phyloP scores from a whole-genome alignment of 2,797 vertebrate genomes.

The Neomorphus geoffroyi region DNA sequence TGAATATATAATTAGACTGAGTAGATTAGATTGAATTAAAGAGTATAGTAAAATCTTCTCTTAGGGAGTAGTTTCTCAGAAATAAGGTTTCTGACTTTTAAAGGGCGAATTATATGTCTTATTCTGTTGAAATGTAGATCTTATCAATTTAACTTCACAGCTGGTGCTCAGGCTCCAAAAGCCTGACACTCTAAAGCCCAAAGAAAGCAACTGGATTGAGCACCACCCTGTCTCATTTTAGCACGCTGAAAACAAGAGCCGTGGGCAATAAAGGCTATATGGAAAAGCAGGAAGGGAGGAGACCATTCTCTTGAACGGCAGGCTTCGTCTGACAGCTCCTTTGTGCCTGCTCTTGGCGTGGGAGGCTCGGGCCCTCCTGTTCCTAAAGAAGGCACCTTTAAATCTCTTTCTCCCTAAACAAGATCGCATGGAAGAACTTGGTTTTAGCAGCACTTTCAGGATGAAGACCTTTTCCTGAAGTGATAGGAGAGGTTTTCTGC shows the following conservation, averaged over 20 bases:
- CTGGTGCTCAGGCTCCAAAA: slow-evolving; percentile 22
- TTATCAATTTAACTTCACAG: slow-evolving; percentile 41
- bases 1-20: slow-evolving; percentile 24
- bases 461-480: slow-evolving; percentile 41
- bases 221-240: slow-evolving; percentile 11
- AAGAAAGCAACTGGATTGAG: slow-evolving; percentile 25
- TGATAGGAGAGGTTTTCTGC: not conserved
- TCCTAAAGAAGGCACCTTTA: slow-evolving; percentile 55
- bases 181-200: slow-evolving; percentile 1
- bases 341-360: not conserved
- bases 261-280: not conserved
- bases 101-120: slow-evolving; percentile 38
- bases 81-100: slow-evolving; percentile 37
- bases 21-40: slow-evolving; percentile 46
- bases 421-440: not conserved
- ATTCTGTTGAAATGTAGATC: slow-evolving; percentile 54
- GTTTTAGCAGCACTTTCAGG: slow-evolving; percentile 67
- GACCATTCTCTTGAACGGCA: not conserved
- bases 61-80: slow-evolving; percentile 35
- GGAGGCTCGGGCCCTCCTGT: not conserved
- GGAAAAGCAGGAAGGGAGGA: slow-evolving; percentile 16
- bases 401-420: not conserved
- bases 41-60: slow-evolving; percentile 26
- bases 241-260: not conserved
- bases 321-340: not conserved